These are phyloP conservation scores for Candidula unifasciata DNA, from an alignment of 2,888 invertebrate genomes.

Conservation along the genomic window DNA sequence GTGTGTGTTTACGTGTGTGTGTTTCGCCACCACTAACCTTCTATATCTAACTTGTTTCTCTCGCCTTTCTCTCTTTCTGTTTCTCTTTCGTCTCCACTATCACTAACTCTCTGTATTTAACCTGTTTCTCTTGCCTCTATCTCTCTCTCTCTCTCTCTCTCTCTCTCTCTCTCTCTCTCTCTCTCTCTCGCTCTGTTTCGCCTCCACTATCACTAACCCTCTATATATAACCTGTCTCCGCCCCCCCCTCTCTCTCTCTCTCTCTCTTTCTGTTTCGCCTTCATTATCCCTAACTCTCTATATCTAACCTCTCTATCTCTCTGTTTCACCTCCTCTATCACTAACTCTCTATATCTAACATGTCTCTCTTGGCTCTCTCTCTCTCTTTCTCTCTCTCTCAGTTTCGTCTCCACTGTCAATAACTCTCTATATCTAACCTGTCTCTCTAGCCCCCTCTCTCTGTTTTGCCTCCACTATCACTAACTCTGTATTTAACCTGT, in stretches of 20 bases:
- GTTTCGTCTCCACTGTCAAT: background rate
- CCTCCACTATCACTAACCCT: background rate
- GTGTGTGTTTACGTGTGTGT: too few relatives aligned
- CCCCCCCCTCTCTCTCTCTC: background rate
- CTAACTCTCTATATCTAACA: background rate
- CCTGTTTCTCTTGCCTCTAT: background rate
- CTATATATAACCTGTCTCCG: background rate
- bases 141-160: constrained; percentile 8
- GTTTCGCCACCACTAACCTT: background rate
- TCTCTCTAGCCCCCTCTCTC: background rate
- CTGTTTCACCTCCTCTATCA: background rate
- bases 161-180: background rate
- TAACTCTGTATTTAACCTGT: constrained; percentile 11
- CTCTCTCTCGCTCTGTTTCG: background rate
- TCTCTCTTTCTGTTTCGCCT: background rate
- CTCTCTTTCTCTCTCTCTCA: constrained; percentile 32
- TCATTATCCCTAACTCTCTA: background rate
- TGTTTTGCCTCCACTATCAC: background rate
- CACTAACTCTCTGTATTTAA: too few relatives aligned
- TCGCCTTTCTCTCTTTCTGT: background rate
- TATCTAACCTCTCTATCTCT: background rate
- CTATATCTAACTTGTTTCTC: background rate
- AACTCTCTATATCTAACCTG: background rate
- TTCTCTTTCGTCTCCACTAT: too few relatives aligned
- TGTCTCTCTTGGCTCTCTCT: constrained; percentile 1